Evolutionary conservation across 2,113 vertebrate genomes (phyloP).

Genomic region (Hemichromis elongatus): DNA sequence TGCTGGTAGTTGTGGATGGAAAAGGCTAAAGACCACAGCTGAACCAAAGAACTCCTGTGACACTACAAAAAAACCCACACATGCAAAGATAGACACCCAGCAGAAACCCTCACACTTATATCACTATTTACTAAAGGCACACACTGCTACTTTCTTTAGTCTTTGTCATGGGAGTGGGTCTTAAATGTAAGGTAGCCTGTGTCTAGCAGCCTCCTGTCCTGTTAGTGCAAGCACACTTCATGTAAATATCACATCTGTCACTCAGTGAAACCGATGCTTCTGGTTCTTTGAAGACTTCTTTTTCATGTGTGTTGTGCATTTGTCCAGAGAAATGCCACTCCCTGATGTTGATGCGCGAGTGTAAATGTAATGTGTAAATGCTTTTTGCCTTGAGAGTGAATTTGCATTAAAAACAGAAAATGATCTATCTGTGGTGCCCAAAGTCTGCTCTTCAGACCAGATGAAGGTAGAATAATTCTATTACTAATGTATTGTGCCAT

Average conservation of each 20-base stretch:
- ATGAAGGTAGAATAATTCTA: conserved; percentile 37
- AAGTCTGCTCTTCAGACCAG: not conserved
- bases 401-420: conserved; percentile 22
- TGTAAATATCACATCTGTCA: not conserved
- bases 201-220: not conserved
- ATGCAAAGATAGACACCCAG: not conserved
- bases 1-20: not conserved
- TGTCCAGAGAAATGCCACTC: not conserved
- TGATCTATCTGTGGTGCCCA: not conserved
- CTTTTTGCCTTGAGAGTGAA: conserved; percentile 34
- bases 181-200: not conserved
- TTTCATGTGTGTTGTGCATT: not conserved
- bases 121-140: conserved; percentile 8
- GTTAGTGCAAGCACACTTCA: not conserved
- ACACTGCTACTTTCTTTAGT: not conserved
- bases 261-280: not conserved
- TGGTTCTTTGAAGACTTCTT: not conserved
- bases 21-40: conserved; percentile 4
- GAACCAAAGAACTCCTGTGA: conserved; percentile 35
- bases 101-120: not conserved
- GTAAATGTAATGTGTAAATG: not conserved
- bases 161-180: conserved; percentile 1
- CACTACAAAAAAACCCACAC: not conserved
- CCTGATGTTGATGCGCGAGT: not conserved
- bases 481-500: not conserved